Evolutionary conservation across 2,888 invertebrate species (phyloP), one percentile per base, ranked within the genome.

Genomic region (Deilephila elpenor): DNA sequence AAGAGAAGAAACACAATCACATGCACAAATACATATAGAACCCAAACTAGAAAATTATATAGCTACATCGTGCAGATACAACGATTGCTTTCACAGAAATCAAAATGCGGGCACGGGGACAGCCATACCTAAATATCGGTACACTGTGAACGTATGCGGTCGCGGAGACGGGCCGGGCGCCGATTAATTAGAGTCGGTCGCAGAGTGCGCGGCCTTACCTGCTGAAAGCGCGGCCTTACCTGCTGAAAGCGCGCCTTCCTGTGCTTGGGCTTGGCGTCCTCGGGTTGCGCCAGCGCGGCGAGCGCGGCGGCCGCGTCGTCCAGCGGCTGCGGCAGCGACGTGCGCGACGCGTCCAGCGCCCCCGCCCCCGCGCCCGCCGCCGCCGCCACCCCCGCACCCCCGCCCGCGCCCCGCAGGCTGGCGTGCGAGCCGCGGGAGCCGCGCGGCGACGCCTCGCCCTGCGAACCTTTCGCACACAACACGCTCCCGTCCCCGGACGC

Each of bases 191-290:
- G 51, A 25, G 37, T 71, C 51, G 74, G 62, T 73, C 70, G 67
- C 72, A 71, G 67, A 71, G 73, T 75, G 72, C 75, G 75, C 75
- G 72, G 75, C 76, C 91, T 91, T 89, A 96, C 97, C 96, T 98
- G 97, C 92, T 97, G 97, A 91, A 98, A 97, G 83, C 98, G 96
- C 80, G 97, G 75, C 76, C 91, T 91, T 89, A 96, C 97, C 96
- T 98, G 97, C 92, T 97, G 97, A 91, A 98, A 97, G 83, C 98
- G 96, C 80, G 97, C 97, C 95, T 97, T 97, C 86, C 98, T 96
- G 92, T 97, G 97, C 91, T 97, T 98, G 86, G 97, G 97, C 92
- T 92, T 93, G 86, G 91, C 81, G 82, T 94, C 94, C 79, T 93
- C 93, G 75, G 91, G 90, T 32, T 71, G 76, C 34, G 73, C 80